Base-by-base conservation (phyloP, 2,888 invertebrate species). In the Mythimna albipuncta region DNA sequence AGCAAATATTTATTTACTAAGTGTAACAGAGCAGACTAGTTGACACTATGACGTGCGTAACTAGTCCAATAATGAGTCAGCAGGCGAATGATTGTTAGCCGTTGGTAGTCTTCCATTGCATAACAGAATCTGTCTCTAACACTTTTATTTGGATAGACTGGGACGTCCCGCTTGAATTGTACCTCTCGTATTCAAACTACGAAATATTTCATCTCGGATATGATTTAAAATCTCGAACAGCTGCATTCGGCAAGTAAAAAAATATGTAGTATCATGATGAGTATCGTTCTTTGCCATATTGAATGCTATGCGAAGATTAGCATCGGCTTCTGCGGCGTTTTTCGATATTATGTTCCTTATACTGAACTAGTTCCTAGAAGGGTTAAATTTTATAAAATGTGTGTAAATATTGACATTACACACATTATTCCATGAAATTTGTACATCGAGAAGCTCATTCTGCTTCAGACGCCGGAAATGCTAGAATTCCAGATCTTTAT, bases 401-500 rank as follows among this genome's bases (percentile, higher is more conserved):
- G 47, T 16, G 47, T 72, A 72, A 77, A 81, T 77, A 81, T 79
- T 81, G 58, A 69, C 59, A 41, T 41, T 41, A 52, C 64, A 72
- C 41, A 64, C 41, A 38, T 58, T 71, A 69, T 81, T 71, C 79
- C 52, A 5, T 21, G 83, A 78, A 79, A 38, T 64, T 32, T 16
- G 44, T 38, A 41, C 19, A 55, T 62, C 59, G 38, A 54, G 32
- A 44, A 61, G 44, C 69, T 59, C 50, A 72, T 73, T 73, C 59
- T 79, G 69, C 41, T 57, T 58, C 50, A 75, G 72, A 26, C 74
- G 68, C 81, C 80, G 86, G 88, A 87, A 82, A 82, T 64, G 59
- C 55, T 83, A 81, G 77, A 84, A 87, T 85, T 82, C 82, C 83
- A 73, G 66, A 74, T 77, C 62, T 70, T 72, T 54, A 76, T 70